phyloP scores from a whole-genome alignment of 2,113 vertebrate genomes.

The Puma concolor region DNA sequence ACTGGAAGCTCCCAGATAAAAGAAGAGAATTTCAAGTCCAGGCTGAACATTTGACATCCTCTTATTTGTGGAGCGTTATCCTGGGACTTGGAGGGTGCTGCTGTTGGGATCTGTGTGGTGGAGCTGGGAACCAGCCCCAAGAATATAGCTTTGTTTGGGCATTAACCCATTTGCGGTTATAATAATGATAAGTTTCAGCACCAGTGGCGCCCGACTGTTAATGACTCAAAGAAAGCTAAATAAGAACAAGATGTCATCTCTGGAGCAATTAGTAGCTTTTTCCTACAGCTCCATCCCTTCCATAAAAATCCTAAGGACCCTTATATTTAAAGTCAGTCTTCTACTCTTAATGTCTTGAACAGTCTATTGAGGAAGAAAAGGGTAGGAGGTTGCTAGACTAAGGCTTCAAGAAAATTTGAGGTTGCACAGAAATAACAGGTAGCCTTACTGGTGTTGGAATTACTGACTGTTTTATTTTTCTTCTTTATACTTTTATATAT shows the following conservation, averaged over 20 bases:
- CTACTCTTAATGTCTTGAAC: slow-evolving; percentile 7
- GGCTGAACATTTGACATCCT: slow-evolving; percentile 63
- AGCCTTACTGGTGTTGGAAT: slow-evolving; percentile 33
- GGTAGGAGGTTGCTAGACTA: slow-evolving; percentile 37
- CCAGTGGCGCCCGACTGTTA: slow-evolving; percentile 85
- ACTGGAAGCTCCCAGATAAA: slow-evolving; percentile 62
- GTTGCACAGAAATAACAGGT: slow-evolving; percentile 54
- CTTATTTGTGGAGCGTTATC: slow-evolving; percentile 62
- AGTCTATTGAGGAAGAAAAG: not conserved
- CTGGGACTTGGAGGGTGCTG: slow-evolving; percentile 30
- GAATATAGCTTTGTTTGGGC: slow-evolving; percentile 84
- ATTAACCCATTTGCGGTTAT: slow-evolving; percentile 84
- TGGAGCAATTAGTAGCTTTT: slow-evolving; percentile 83
- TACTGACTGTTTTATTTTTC: slow-evolving; percentile 19
- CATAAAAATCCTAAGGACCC: slow-evolving; percentile 65
- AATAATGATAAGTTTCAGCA: slow-evolving; percentile 86
- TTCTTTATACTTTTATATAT: slow-evolving; percentile 42
- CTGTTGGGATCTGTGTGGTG: slow-evolving; percentile 65
- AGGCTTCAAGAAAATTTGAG: slow-evolving; percentile 45
- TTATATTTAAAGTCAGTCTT: slow-evolving; percentile 60
- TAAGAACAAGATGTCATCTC: slow-evolving; percentile 85
- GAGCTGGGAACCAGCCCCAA: slow-evolving; percentile 71
- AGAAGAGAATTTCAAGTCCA: slow-evolving; percentile 48
- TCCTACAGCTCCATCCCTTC: slow-evolving; percentile 75
- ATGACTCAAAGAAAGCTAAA: slow-evolving; percentile 82